phyloP scores from a whole-genome alignment of 2,797 vertebrate genomes.

The Bryconaethiops microstoma region DNA sequence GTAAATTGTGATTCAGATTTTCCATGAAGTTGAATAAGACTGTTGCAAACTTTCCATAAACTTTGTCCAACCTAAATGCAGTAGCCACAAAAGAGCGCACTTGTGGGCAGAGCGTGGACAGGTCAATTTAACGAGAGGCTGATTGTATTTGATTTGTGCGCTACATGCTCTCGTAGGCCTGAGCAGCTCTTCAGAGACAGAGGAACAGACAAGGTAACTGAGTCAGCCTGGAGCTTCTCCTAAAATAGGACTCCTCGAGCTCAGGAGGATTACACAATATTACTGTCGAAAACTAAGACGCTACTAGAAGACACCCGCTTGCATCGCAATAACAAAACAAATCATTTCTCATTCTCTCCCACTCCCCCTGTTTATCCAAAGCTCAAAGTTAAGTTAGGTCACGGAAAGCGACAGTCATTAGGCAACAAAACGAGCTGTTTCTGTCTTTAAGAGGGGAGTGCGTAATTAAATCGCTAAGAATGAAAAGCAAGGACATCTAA shows the following conservation, averaged over 20 bases:
- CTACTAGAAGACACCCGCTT: conserved; percentile 52
- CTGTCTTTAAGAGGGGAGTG: conserved; percentile 24
- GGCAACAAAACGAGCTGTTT: conserved; percentile 27
- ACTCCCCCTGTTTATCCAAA: conserved; percentile 10
- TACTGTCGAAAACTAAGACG: conserved; percentile 59
- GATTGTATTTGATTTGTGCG: conserved; percentile 14
- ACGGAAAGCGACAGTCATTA: conserved; percentile 39
- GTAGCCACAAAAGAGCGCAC: neutral
- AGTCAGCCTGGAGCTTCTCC: conserved; percentile 43
- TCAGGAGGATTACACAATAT: conserved; percentile 71
- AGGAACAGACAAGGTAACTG: conserved; percentile 28
- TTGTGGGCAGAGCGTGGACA: neutral
- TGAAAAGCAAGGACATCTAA: conserved; percentile 67
- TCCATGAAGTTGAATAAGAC: neutral
- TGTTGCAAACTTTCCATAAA: neutral
- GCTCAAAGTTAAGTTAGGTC: neutral
- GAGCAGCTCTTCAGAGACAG: conserved; percentile 21
- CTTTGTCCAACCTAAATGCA: neutral
- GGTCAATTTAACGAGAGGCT: conserved; percentile 32
- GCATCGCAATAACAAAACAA: conserved; percentile 34
- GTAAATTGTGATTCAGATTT: neutral
- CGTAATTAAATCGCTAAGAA: conserved; percentile 54
- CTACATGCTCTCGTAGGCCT: conserved; percentile 5
- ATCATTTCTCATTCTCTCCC: conserved; percentile 5
- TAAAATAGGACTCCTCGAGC: conserved; percentile 63